Percentiles rank a stretch among this genome's conserved stretches.
phyloP scores from a whole-genome alignment of 2,888 invertebrate genomes.

The Ormia ochracea region DNA sequence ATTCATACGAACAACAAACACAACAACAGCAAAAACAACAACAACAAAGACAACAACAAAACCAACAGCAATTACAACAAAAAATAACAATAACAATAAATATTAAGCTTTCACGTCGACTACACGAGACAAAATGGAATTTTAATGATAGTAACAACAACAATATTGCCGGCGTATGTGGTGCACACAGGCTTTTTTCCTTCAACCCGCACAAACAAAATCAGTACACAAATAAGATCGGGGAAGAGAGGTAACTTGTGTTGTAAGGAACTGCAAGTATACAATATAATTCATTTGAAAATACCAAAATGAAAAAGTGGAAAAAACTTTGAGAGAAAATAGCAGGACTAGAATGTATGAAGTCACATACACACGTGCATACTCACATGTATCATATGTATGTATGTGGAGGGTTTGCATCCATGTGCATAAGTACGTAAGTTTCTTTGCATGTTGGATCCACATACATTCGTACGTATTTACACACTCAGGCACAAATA shows the following conservation, averaged over 20 bases:
- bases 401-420: no score
- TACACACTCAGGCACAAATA: no score
- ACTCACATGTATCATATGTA: neutral
- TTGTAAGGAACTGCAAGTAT: constrained; percentile 29
- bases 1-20: constrained; percentile 36
- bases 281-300: constrained; percentile 37
- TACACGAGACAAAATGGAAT: constrained; percentile 68
- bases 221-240: neutral
- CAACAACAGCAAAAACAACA: constrained; percentile 40
- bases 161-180: constrained; percentile 43
- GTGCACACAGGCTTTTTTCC: no score
- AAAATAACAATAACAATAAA: constrained; percentile 49
- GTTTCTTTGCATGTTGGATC: no score
- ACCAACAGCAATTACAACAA: constrained; percentile 47
- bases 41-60: constrained; percentile 15
- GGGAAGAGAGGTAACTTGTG: constrained; percentile 48
- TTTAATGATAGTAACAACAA: constrained; percentile 66
- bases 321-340: neutral
- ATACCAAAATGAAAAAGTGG: constrained; percentile 29
- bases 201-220: no score
- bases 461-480: no score
- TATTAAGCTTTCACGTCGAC: constrained; percentile 42
- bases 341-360: neutral
- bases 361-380: neutral
- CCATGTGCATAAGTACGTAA: no score